Evolutionary conservation across 2,113 vertebrate species (phyloP), one percentile per base, ranked within the genome.

Genomic region (Carassius auratus): DNA sequence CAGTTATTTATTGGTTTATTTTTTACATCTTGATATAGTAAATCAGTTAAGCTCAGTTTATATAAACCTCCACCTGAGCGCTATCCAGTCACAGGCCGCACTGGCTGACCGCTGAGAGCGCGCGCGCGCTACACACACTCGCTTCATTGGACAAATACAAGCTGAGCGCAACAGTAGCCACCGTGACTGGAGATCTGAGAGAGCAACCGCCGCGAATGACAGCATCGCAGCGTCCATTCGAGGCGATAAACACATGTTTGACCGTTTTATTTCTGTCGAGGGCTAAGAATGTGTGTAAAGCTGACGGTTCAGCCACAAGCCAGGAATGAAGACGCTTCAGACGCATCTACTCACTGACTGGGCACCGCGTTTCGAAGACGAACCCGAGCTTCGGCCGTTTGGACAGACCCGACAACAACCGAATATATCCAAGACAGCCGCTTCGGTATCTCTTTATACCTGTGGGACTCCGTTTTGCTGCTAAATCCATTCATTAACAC

Each of bases 121-220:
- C 61, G 38, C 61, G 38, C 59, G 79, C 61, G n/a, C 21, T 36
- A 1, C 8, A 15, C 23, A 12, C 59, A 8, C 61, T 5, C 59
- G 45, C 80, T 55, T 71, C 80, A 82, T 55, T 82, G 36, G 80
- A 19, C 80, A 55, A 82, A 82, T 15, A 68, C 64, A 38, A 50
- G 64, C 80, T 71, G 80, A 45, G 80, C 42, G 80, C 80, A 82
- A 82, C 80, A 82, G 80, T 71, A 30, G 64, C 80, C 64, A 4
- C 38, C 64, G 80, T 48, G 45, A 13, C 64, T 36, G 64, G 64
- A 71, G 80, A 82, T 19, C 80, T 50, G 26, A 82, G 48, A 69
- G 52, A 78, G 52, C 23, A 17, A 5, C 48, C 76, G 52, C 30
- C 52, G 52, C 52, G 26, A 9, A n/a, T 69, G 15, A 69, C 80